phyloP scores from a whole-genome alignment of 2,797 vertebrate species.

The Tenualosa ilisha region DNA sequence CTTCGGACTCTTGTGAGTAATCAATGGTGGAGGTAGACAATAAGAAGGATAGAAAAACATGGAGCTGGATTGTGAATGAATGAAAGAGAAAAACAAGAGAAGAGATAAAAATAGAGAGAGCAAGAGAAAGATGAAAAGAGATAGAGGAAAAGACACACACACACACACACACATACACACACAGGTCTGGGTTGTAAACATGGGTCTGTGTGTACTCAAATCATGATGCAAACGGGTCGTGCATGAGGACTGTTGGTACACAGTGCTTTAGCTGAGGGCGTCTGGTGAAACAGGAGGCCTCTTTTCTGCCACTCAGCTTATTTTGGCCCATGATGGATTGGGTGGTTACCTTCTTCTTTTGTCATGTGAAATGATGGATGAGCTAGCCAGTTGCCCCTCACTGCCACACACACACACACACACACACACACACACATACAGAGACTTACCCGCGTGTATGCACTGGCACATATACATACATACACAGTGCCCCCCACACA shows the following conservation, averaged over 20 bases:
- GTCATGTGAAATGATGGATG: slow-evolving; percentile 6
- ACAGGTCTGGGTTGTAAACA: background rate
- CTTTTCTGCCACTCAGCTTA: slow-evolving; percentile 9
- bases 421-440: background rate
- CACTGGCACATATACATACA: slow-evolving; percentile 29
- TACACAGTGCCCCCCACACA: background rate
- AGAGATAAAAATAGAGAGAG: background rate
- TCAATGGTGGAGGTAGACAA: background rate
- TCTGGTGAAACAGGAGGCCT: background rate
- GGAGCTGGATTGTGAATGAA: background rate
- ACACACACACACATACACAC: no score
- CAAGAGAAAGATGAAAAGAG: background rate
- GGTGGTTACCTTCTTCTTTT: slow-evolving; percentile 16
- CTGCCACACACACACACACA: slow-evolving; percentile 31
- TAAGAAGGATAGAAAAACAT: background rate
- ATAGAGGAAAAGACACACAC: no score
- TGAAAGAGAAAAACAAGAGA: background rate
- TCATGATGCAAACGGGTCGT: background rate
- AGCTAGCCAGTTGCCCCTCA: background rate
- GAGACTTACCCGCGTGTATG: background rate
- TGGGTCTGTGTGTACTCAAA: background rate
- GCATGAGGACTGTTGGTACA: background rate
- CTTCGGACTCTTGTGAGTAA: background rate
- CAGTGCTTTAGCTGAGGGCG: background rate
- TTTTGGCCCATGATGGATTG: slow-evolving; percentile 20